Base-by-base conservation (phyloP, 2,113 vertebrate species). In the Stomatorhinus ivindoensis region DNA sequence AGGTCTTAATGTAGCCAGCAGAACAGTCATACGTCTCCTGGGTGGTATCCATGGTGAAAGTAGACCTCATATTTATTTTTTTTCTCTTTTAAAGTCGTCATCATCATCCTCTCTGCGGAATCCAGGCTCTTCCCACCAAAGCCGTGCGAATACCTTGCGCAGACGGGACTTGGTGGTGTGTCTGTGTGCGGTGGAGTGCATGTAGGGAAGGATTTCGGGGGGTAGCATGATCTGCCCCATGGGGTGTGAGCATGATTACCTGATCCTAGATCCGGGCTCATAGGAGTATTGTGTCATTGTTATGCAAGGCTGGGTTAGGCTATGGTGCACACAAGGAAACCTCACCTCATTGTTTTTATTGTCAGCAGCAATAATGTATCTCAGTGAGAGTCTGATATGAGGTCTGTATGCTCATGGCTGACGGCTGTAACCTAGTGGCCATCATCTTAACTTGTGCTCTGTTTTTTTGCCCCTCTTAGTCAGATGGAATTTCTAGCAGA, bases 81-180 rank as follows among this genome's bases (percentile, higher is more conserved):
- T 94, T 94, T 17, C 83, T 92, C 9, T 93, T 95, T 90, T 93
- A 87, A 97, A 97, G 97, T 97, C 91, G 55, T 94, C 96, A 13
- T 93, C 91, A 31, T 92, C 90, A 31, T 89, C 92, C 31, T 95
- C 93, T 15, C 86, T 95, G 76, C 93, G 93, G 42, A 96, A 96
- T 94, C 17, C 94, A 92, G 93, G 93, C 91, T 92, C 92, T 87
- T 96, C 95, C 89, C 93, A 91, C 86, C 95, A 94, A 91, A 96
- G 93, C 95, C 95, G 94, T 92, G 92, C 94, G 92, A 95, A 93
- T 91, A 91, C 91, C 65, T 95, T 95, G 88, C 96, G 92, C 93
- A 97, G 94, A 93, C 97, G 95, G 95, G 96, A 96, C 90, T 35
- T 91, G 42, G 61, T 95, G 97, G 97, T 98, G 94, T 7, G 35